Evolutionary conservation across 2,797 vertebrate species (phyloP).

Genomic region (Sebastes jordani): DNA sequence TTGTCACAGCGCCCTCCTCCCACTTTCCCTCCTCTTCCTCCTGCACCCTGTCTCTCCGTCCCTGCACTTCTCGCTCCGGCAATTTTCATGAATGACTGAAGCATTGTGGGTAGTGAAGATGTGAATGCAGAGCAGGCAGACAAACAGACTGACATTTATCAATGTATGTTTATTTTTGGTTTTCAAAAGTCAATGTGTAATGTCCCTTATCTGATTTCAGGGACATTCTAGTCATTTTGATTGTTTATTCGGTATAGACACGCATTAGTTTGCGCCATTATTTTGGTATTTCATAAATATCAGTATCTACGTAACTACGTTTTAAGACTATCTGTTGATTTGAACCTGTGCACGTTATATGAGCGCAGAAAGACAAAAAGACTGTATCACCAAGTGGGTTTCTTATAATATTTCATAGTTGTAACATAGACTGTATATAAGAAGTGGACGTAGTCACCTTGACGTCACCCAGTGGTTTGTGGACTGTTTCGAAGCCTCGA

Average conservation of each 20-base stretch:
- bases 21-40: background rate
- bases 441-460: too few relatives aligned
- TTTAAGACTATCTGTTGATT: background rate
- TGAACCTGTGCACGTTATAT: background rate
- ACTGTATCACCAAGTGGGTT: background rate
- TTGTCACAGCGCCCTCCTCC: conserved; percentile 15
- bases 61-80: conserved; percentile 8
- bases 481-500: too few relatives aligned
- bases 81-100: conserved; percentile 62
- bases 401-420: background rate
- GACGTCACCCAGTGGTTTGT: too few relatives aligned
- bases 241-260: background rate
- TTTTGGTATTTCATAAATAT: background rate
- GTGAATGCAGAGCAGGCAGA: conserved; percentile 19
- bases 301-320: background rate
- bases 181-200: background rate
- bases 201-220: background rate
- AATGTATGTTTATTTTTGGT: background rate
- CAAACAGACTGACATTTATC: background rate
- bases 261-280: background rate
- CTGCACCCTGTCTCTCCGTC: background rate
- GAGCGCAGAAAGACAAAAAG: background rate
- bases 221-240: background rate
- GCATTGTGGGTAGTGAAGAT: conserved; percentile 8
- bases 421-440: too few relatives aligned